phyloP scores from a whole-genome alignment of 2,797 vertebrate genomes.

The Enteromius viviparus region DNA sequence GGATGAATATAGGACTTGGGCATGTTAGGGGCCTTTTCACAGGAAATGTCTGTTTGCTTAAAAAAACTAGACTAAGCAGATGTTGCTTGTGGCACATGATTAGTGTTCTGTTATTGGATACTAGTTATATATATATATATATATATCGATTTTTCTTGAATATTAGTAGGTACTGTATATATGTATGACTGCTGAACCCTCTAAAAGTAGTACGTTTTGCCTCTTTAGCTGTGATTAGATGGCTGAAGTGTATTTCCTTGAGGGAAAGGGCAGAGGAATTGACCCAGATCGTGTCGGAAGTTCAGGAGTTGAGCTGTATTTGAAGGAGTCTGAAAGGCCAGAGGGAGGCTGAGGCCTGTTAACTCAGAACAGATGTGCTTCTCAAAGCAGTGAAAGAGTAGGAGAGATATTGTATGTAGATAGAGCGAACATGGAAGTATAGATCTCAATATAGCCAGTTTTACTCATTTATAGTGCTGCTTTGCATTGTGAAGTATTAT shows the following conservation, averaged over 20 bases:
- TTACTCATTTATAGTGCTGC: background rate
- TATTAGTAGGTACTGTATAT: background rate
- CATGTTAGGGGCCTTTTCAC: background rate
- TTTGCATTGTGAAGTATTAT: background rate
- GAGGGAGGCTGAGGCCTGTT: conserved; percentile 51
- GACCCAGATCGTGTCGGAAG: conserved; percentile 81
- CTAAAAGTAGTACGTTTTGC: conserved; percentile 35
- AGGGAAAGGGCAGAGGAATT: conserved; percentile 70
- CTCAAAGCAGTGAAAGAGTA: conserved; percentile 14
- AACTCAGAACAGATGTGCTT: conserved; percentile 63
- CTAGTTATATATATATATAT: background rate
- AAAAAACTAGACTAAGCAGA: background rate
- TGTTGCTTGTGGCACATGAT: background rate
- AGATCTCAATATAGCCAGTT: background rate
- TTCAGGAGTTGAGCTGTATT: conserved; percentile 81
- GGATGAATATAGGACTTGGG: background rate
- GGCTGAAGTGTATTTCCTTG: conserved; percentile 66
- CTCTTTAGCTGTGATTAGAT: conserved; percentile 67
- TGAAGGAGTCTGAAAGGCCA: conserved; percentile 54
- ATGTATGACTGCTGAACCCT: conserved; percentile 21
- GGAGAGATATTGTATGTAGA: conserved; percentile 14
- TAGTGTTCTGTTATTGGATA: background rate
- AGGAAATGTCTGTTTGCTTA: background rate
- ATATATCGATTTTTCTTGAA: background rate
- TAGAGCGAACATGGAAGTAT: background rate